Base-by-base conservation (phyloP, 2,113 vertebrate species). In the Tragelaphus strepsiceros region DNA sequence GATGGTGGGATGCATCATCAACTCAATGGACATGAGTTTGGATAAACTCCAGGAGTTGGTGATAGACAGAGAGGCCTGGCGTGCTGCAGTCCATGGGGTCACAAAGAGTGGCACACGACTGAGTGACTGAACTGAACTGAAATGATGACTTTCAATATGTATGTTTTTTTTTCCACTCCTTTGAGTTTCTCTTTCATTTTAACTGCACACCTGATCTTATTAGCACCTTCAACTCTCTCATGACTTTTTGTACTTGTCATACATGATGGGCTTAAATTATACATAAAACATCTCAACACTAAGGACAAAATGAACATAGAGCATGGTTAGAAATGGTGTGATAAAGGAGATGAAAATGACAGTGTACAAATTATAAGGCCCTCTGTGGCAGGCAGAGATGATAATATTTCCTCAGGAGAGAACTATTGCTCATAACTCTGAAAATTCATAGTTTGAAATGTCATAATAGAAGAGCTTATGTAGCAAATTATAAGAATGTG, bases 231-330 rank as follows among this genome's bases (percentile, higher is more conserved):
- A 64, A 87, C 51, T 19, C 91, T 96, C 35, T 53, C 19, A 4
- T 15, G 4, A n/a, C n/a, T 90, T 86, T 94, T 94, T 53, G 11
- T 83, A 82, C 51, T 89, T 84, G 78, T 86, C 53, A 62, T 89
- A 77, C 53, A 53, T 83, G 95, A 96, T 82, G 54, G 78, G n/a
- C 3, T 77, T 83, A 95, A 90, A 96, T 86, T 96, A 95, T 96
- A 87, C 71, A 94, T 89, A 59, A 77, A 95, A 64, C 30, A 89
- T 62, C 67, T 96, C 84, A 43, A 54, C 16, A n/a, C 43, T 21
- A 53, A 84, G 91, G 30, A 92, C 49, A 95, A 61, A 94, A 92
- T 83, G 61, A 61, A 22, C 56, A 74, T 24, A 51, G 1, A 77
- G 26, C 46, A 28, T 35, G 35, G 78, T 87, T 35, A 84, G 35